phyloP scores from a whole-genome alignment of 2,888 invertebrate genomes.

The Cosmorhoe ocellata region DNA sequence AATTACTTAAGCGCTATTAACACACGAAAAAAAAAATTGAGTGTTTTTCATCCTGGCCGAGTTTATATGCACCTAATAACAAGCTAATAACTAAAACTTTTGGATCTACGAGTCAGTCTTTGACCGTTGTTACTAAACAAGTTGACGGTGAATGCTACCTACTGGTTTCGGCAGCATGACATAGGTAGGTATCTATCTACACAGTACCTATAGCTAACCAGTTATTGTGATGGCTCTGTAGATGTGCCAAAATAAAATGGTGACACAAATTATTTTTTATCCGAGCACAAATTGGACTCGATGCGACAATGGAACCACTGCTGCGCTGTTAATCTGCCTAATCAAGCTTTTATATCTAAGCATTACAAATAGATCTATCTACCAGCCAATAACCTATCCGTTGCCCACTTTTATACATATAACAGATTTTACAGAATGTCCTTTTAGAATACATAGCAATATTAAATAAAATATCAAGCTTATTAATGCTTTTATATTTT shows the following conservation, averaged over 20 bases:
- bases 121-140: too few relatives aligned
- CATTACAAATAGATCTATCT: too few relatives aligned
- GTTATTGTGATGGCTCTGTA: conserved; percentile 52
- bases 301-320: conserved; percentile 39
- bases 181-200: conserved; percentile 14
- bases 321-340: conserved; percentile 9
- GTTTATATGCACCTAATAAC: too few relatives aligned
- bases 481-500: conserved; percentile 27
- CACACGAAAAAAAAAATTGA: too few relatives aligned
- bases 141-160: too few relatives aligned
- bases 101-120: too few relatives aligned
- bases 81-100: too few relatives aligned
- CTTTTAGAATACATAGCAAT: too few relatives aligned
- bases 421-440: too few relatives aligned
- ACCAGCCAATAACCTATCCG: background rate
- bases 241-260: conserved; percentile 49
- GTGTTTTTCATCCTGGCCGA: too few relatives aligned
- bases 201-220: conserved; percentile 54
- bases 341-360: conserved; percentile 28
- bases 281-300: conserved; percentile 44
- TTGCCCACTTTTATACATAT: conserved; percentile 1
- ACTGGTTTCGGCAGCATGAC: background rate
- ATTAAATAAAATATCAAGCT: conserved; percentile 9
- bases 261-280: too few relatives aligned
- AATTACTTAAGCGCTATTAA: too few relatives aligned